Evolutionary conservation across 1,140 invertebrate genomes (phyloP).

Genomic region (Lamellibrachia luymesi): DNA sequence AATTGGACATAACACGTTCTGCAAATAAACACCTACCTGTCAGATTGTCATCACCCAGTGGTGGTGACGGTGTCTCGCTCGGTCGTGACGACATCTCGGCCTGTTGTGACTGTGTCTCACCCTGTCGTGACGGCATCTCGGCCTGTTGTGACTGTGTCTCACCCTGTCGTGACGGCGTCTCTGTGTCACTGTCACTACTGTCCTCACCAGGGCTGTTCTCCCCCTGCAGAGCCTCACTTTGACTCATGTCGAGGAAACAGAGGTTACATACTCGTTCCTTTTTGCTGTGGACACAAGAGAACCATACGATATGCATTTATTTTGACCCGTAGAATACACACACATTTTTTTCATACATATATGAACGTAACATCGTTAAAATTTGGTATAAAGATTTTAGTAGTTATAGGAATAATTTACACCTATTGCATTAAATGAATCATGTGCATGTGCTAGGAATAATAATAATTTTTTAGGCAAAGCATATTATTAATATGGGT

Average conservation of each 20-base stretch:
- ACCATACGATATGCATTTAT: too few species aligned
- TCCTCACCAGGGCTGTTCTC: background rate
- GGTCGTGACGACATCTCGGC: background rate
- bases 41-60: background rate
- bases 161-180: background rate
- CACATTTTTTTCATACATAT: too few species aligned
- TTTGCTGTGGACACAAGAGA: constrained; percentile 20
- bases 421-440: too few species aligned
- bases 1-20: too few species aligned
- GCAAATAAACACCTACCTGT: background rate
- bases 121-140: background rate
- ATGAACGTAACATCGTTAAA: too few species aligned
- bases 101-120: background rate
- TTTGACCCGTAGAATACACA: too few species aligned
- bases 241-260: constrained; percentile 41
- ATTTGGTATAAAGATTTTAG: too few species aligned
- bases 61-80: background rate
- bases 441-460: too few species aligned
- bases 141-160: too few species aligned
- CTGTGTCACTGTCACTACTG: background rate
- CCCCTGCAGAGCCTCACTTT: constrained; percentile 18
- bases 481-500: too few species aligned
- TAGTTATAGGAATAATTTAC: too few species aligned
- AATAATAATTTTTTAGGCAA: too few species aligned
- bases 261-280: constrained; percentile 49